Evolutionary conservation across 1,140 invertebrate genomes (phyloP), one percentile per base, ranked within the genome.

Genomic region (Drosophila baimaii): DNA sequence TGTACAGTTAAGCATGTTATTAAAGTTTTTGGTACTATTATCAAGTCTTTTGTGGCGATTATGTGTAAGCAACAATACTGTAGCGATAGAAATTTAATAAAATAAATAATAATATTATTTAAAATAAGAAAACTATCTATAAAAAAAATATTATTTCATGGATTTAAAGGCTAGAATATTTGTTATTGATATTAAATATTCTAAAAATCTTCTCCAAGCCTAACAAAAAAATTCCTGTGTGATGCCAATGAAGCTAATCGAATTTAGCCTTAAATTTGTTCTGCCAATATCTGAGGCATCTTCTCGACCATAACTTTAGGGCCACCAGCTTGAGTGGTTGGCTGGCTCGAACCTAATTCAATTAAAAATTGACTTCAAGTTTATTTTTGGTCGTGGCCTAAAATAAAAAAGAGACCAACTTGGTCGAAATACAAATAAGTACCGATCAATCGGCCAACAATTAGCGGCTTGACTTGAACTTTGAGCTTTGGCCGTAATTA

Each of bases 391-490:
- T 23, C 19, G 21, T 12, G 9, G 7, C 25, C 46, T 7, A 29
- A 12, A 55, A 43, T 31, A 21, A n/a, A 29, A 23, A 44, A 37
- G 19, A 52, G 8, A 15, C 0, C n/a, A 62, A 76, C 29, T 23
- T 61, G 43, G 55, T 3, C 54, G 12, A 13, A 19, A 27, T 19
- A 57, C 57, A 63, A 35, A 63, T 62, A 63, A 61, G 68, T 46
- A 39, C 47, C 49, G 43, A 77, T 77, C 75, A 77, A 77, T 77
- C 37, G 64, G 21, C 23, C 12, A 21, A 19, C 44, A 77, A 77
- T 77, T 77, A 76, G 55, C 55, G 9, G n/a, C n/a, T 52, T 27
- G 21, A 25, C 15, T 44, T 31, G 13, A 69, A 66, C 56, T 70
- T 69, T 69, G 44, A 25, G 41, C 41, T 51, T 17, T 33, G 31